These are phyloP conservation scores for Eulemur coronatus DNA, from an alignment of 2,797 vertebrate genomes.

Conservation along the genomic window DNA sequence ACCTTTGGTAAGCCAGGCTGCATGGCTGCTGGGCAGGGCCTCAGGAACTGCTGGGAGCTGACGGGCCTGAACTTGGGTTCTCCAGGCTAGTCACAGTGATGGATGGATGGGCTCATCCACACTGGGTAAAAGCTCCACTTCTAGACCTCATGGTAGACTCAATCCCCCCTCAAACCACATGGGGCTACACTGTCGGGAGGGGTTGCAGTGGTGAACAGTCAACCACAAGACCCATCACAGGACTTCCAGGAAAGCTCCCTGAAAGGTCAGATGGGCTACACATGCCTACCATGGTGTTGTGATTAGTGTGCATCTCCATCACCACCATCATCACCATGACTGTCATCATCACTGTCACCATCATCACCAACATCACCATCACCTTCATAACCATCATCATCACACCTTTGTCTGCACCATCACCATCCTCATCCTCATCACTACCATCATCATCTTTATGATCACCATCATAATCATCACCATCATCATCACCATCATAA, in stretches of 20 bases:
- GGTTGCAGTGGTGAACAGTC: accelerated
- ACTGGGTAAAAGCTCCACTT: not conserved
- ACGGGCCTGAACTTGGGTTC: not conserved
- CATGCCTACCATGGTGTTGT: not conserved
- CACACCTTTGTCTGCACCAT: too few relatives aligned
- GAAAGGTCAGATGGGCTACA: not conserved
- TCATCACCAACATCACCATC: not conserved
- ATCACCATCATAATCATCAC: not conserved
- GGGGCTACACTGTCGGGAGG: too few relatives aligned
- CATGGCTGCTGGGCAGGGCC: not conserved
- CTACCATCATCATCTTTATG: not conserved
- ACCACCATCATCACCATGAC: too few relatives aligned
- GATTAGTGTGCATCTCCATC: too few relatives aligned
- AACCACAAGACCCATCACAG: not conserved
- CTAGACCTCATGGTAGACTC: not conserved
- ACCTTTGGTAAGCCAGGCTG: not conserved
- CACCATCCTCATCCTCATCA: too few relatives aligned
- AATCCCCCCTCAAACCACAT: not conserved
- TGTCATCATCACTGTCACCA: not conserved
- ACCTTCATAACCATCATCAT: not conserved
- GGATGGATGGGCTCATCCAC: not conserved
- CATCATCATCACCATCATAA: not conserved
- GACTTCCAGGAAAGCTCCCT: not conserved
- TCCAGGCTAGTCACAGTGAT: too few relatives aligned
- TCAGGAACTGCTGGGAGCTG: not conserved